Conservation (phyloP, 2,113 vertebrate genomes). For the Prietella phreatophila region DNA sequence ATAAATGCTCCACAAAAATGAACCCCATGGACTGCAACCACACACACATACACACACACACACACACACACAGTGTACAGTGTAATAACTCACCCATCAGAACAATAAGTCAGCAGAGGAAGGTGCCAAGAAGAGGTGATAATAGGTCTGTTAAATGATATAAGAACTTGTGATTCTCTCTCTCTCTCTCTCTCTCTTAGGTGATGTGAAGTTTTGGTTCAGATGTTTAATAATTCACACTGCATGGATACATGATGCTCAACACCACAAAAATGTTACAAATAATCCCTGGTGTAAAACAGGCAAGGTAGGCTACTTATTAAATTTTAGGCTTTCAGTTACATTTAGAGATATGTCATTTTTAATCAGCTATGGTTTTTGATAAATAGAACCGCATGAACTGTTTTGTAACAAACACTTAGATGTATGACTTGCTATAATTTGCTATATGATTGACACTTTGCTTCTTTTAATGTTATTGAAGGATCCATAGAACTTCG, state of each 20-base stretch:
- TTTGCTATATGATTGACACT: neutral
- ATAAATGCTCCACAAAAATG: neutral
- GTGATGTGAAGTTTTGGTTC: neutral
- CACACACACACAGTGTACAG: conserved; percentile 17
- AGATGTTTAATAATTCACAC: neutral
- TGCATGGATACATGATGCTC: neutral
- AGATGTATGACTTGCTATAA: neutral
- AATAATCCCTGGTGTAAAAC: neutral
- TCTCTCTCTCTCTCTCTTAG: neutral
- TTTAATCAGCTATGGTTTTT: neutral
- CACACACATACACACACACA: neutral
- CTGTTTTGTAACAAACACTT: neutral
- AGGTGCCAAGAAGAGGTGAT: too few relatives aligned
- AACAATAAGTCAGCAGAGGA: conserved; percentile 26
- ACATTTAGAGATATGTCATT: neutral
- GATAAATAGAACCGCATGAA: neutral
- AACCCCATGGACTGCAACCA: neutral
- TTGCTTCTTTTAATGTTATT: neutral
- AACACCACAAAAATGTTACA: neutral
- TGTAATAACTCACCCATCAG: conserved; percentile 21
- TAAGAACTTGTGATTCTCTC: too few relatives aligned
- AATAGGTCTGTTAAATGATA: too few relatives aligned
- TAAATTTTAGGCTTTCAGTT: neutral
- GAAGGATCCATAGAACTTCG: neutral
- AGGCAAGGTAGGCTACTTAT: neutral